phyloP scores from a whole-genome alignment of 2,888 invertebrate genomes.

The Anoncus sp. region DNA sequence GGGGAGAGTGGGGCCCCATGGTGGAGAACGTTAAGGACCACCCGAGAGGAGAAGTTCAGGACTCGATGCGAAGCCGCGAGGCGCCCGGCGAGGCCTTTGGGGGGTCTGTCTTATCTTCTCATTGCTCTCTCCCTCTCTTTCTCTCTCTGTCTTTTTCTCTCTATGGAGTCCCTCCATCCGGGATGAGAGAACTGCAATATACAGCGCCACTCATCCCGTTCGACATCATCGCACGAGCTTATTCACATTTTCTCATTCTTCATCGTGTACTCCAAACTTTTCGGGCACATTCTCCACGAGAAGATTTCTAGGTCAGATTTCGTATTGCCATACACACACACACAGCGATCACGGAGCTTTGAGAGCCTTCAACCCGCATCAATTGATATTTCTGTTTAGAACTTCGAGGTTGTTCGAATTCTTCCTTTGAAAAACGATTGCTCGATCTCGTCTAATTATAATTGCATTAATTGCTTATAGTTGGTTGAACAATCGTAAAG shows the following conservation, averaged over 20 bases:
- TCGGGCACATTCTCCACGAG: background rate
- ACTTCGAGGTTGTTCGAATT: too few species aligned
- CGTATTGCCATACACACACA: background rate
- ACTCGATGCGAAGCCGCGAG: constrained; percentile 79
- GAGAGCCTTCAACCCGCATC: too few species aligned
- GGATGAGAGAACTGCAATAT: constrained; percentile 64
- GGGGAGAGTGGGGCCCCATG: constrained; percentile 50
- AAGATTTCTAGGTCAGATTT: constrained; percentile 6
- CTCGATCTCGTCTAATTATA: too few species aligned
- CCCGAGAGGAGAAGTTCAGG: constrained; percentile 80
- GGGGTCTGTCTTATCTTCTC: constrained; percentile 81
- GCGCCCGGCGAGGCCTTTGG: constrained; percentile 80
- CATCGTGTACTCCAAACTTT: constrained; percentile 14
- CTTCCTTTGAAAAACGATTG: too few species aligned
- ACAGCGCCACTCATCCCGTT: constrained; percentile 19
- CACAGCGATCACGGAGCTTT: too few species aligned
- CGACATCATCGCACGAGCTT: constrained; percentile 26
- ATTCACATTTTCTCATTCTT: constrained; percentile 49
- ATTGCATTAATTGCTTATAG: too few species aligned
- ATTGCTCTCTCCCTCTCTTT: constrained; percentile 65
- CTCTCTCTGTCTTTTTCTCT: constrained; percentile 49
- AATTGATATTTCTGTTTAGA: background rate
- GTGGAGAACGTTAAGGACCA: constrained; percentile 77
- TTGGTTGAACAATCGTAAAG: too few species aligned
- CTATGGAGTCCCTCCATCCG: constrained; percentile 69